Conservation (phyloP, 1,140 invertebrate genomes). For the Riptortus pedestris region DNA sequence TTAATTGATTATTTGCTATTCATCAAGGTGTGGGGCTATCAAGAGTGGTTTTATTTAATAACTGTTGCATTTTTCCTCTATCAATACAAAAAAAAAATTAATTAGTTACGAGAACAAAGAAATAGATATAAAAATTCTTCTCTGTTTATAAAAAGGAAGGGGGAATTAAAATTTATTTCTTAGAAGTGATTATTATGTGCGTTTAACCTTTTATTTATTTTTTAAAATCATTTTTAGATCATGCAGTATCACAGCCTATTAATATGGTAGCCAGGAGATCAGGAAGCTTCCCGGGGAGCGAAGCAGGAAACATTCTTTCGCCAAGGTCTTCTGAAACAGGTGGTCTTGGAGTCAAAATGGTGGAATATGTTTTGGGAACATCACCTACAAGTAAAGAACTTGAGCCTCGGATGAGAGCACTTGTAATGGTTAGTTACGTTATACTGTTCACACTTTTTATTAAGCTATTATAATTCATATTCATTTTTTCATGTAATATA, state of each 20-base stretch:
- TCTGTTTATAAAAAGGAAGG: no score
- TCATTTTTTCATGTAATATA: no score
- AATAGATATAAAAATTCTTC: no score
- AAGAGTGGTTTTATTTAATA: no score
- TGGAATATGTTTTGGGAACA: conserved; percentile 89
- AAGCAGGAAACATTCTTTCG: conserved; percentile 47
- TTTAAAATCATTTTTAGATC: conserved; percentile 48
- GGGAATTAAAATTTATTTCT: no score
- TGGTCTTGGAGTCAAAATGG: conserved; percentile 91
- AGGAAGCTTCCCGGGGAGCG: conserved; percentile 44
- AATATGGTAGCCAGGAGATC: conserved; percentile 56
- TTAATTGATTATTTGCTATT: no score
- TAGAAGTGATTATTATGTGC: no score
- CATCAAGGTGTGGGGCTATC: no score
- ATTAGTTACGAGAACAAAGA: no score
- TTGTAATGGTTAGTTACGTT: conserved; percentile 49
- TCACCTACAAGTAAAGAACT: conserved; percentile 73
- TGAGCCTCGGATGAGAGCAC: conserved; percentile 59
- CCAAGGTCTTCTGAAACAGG: conserved; percentile 61
- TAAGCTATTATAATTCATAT: conserved; percentile 11
- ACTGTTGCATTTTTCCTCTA: no score
- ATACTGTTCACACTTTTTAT: no score
- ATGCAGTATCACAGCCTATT: conserved; percentile 63
- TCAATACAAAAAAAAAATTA: no score
- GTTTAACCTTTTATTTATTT: conserved; percentile 6